phyloP scores from a whole-genome alignment of 2,888 invertebrate species.

The Sympetrum striolatum region DNA sequence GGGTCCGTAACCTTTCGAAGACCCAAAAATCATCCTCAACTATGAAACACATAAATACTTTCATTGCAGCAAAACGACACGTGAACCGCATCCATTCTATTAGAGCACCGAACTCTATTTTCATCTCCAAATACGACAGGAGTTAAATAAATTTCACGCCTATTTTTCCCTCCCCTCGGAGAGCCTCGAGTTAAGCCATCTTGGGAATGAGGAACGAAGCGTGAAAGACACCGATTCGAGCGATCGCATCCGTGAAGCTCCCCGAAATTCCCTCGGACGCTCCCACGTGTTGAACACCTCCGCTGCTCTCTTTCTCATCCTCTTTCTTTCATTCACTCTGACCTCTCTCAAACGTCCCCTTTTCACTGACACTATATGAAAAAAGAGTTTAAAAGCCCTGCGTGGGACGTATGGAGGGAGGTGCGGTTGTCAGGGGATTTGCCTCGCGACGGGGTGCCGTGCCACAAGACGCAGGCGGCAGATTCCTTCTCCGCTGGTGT shows the following conservation, averaged over 20 bases:
- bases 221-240: background rate
- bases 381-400: background rate
- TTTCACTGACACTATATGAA: background rate
- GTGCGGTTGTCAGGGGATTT: background rate
- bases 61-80: too few relatives aligned
- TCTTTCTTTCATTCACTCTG: background rate
- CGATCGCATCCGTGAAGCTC: background rate
- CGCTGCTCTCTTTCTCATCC: background rate
- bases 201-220: background rate
- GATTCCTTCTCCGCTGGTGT: background rate
- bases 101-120: too few relatives aligned
- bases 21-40: too few relatives aligned
- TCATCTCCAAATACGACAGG: too few relatives aligned
- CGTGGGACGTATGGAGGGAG: background rate
- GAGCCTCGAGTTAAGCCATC: background rate
- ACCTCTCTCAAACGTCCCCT: background rate
- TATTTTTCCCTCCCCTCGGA: background rate
- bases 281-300: background rate
- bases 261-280: background rate
- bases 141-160: background rate
- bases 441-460: background rate
- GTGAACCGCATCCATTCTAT: too few relatives aligned
- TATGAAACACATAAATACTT: too few relatives aligned
- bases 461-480: background rate
- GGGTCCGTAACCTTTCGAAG: too few relatives aligned